These are phyloP conservation scores for Atherinosoma microstoma DNA, from an alignment of 2,797 vertebrate species.

Conservation along the genomic window DNA sequence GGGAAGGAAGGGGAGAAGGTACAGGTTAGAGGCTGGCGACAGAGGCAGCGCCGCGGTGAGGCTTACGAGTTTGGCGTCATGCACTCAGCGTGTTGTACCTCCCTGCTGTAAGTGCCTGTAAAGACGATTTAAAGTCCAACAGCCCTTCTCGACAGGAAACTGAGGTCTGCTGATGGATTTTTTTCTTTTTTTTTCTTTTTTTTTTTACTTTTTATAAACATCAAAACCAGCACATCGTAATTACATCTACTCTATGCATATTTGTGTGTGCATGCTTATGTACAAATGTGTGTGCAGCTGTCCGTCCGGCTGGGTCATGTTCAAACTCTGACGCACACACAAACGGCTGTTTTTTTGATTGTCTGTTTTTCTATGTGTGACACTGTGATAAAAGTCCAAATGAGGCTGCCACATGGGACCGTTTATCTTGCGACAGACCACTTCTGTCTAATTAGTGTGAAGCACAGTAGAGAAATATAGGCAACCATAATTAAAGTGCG, in stretches of 20 bases:
- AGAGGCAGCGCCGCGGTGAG: slow-evolving; percentile 71
- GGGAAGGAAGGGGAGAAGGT: slow-evolving; percentile 39
- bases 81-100: slow-evolving; percentile 54
- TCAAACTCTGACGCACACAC: slow-evolving; percentile 22
- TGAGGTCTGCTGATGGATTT: slow-evolving; percentile 58
- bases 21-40: slow-evolving; percentile 68
- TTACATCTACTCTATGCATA: slow-evolving; percentile 49
- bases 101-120: slow-evolving; percentile 51
- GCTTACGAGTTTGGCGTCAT: slow-evolving; percentile 72
- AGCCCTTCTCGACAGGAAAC: slow-evolving; percentile 67
- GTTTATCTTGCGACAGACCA: slow-evolving; percentile 80
- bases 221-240: slow-evolving; percentile 55
- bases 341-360: slow-evolving; percentile 15
- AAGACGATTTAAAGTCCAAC: slow-evolving; percentile 52
- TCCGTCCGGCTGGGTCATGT: slow-evolving; percentile 1
- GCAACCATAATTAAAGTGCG: slow-evolving; percentile 72
- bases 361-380: slow-evolving; percentile 39
- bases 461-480: slow-evolving; percentile 72
- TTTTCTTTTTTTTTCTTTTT: slow-evolving; percentile 4
- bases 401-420: slow-evolving; percentile 81
- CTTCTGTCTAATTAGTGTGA: slow-evolving; percentile 85
- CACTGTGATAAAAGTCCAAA: slow-evolving; percentile 73
- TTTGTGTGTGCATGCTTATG: slow-evolving; percentile 13
- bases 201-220: slow-evolving; percentile 59
- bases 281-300: not conserved